Conservation (phyloP, 2,888 invertebrate genomes). For the Drosophila ochracea region DNA sequence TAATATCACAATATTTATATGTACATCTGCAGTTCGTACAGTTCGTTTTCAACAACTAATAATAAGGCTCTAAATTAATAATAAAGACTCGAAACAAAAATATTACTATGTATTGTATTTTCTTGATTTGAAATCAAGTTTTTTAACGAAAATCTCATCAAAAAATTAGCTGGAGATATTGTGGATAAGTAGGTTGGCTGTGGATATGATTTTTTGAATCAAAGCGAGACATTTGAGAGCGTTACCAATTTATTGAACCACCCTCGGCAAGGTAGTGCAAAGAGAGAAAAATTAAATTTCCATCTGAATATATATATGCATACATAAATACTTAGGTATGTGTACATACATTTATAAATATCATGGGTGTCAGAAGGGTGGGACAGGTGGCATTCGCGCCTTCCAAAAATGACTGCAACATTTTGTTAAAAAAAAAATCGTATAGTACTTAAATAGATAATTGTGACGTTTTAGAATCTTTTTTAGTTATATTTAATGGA, state of each 20-base stretch:
- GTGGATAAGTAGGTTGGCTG: not conserved
- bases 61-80: not conserved
- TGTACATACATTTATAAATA: slow-evolving; percentile 14
- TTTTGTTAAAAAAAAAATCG: not conserved
- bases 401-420: slow-evolving; percentile 1
- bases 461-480: not conserved
- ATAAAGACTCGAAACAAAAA: not conserved
- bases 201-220: not conserved
- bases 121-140: not conserved
- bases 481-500: not conserved
- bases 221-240: not conserved
- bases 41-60: not conserved
- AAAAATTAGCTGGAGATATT: not conserved
- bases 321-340: slow-evolving; percentile 2
- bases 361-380: not conserved
- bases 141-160: not conserved
- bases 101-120: not conserved
- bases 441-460: not conserved
- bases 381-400: slow-evolving; percentile 2
- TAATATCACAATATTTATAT: slow-evolving; percentile 21
- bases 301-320: slow-evolving; percentile 3
- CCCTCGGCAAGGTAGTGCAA: slow-evolving; percentile 15
- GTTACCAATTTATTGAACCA: not conserved
- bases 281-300: slow-evolving; percentile 8
- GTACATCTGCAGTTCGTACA: not conserved